phyloP scores from a whole-genome alignment of 1,140 invertebrate species.

The Musca vetustissima region DNA sequence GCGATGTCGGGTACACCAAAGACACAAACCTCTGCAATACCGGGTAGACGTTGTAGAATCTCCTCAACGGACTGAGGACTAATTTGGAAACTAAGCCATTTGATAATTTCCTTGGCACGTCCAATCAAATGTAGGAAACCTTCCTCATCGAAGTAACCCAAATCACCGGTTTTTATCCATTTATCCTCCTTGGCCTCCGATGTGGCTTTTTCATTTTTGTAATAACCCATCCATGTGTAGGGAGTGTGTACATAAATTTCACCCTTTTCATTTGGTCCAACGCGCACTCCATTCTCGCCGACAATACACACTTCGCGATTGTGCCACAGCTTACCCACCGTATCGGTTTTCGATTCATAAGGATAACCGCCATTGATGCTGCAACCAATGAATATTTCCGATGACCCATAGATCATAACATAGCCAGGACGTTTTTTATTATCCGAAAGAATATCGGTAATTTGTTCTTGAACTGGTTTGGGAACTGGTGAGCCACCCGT shows the following conservation, averaged over 20 bases:
- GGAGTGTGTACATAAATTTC: constrained; percentile 62
- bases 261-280: constrained; percentile 55
- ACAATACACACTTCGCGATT: constrained; percentile 42
- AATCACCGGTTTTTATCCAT: too few species aligned
- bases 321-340: constrained; percentile 43
- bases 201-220: constrained; percentile 62
- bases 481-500: constrained; percentile 46
- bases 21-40: constrained; percentile 78
- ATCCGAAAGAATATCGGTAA: constrained; percentile 36
- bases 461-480: constrained; percentile 30
- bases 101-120: constrained; percentile 69
- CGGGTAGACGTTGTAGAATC: constrained; percentile 71
- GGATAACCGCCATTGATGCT: constrained; percentile 44
- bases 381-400: constrained; percentile 38
- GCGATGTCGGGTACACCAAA: constrained; percentile 73
- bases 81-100: constrained; percentile 70
- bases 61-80: constrained; percentile 85
- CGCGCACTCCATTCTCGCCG: constrained; percentile 38
- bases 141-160: constrained; percentile 68
- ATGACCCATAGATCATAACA: constrained; percentile 41
- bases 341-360: constrained; percentile 43
- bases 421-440: constrained; percentile 32
- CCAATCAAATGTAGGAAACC: constrained; percentile 68
- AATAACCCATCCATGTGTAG: constrained; percentile 61
- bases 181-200: constrained; percentile 62